These are phyloP conservation scores for Chelonus formosanus DNA, from an alignment of 2,888 invertebrate genomes.

Conservation along the genomic window DNA sequence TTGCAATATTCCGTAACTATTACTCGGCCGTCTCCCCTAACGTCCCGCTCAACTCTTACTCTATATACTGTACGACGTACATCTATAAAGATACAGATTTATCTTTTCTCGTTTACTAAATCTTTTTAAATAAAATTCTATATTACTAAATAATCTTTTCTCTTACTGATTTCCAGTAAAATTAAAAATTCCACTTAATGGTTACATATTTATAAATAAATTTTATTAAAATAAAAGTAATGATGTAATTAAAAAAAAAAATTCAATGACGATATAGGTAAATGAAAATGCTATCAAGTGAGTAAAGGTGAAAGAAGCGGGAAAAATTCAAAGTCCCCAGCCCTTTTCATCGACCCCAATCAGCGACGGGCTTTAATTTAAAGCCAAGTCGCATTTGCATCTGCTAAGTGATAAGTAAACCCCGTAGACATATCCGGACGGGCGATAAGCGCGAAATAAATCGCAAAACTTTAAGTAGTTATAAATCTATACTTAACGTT, in stretches of 20 bases:
- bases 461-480: slow-evolving; percentile 65
- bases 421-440: slow-evolving; percentile 60
- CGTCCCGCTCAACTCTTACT: slow-evolving; percentile 33
- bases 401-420: slow-evolving; percentile 65
- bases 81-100: neutral
- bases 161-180: too few species aligned
- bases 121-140: too few species aligned
- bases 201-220: too few species aligned
- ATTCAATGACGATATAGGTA: neutral
- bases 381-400: slow-evolving; percentile 59
- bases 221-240: too few species aligned
- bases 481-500: slow-evolving; percentile 62
- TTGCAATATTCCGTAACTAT: slow-evolving; percentile 63
- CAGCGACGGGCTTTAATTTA: slow-evolving; percentile 52
- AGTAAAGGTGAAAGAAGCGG: neutral
- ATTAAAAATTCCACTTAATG: too few species aligned
- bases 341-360: slow-evolving; percentile 40
- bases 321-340: slow-evolving; percentile 6
- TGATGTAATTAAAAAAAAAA: neutral
- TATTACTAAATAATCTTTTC: too few species aligned
- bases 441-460: slow-evolving; percentile 65
- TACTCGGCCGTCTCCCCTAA: slow-evolving; percentile 57
- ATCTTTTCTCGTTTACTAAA: too few species aligned
- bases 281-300: neutral
- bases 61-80: slow-evolving; percentile 11